Evolutionary conservation across 2,888 invertebrate species (phyloP), one percentile per base, ranked within the genome.

Genomic region (Leptopilina drosophilae): DNA sequence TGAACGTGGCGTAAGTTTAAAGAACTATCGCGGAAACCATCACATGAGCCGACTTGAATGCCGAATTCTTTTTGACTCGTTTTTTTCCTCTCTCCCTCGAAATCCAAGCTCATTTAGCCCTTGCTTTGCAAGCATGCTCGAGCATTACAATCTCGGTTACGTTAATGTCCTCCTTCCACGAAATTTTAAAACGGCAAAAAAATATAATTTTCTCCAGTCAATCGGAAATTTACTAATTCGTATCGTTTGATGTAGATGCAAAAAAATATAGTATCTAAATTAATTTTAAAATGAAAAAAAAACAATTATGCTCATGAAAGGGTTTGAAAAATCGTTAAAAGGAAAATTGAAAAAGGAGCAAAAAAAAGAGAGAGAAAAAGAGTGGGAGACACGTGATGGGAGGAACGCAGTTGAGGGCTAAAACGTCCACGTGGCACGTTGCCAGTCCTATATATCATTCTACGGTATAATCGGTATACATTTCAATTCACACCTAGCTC

Each of bases 381-480:
- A 76, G 67, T 76, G 33, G 64, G 11, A 20, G 73, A 75, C 56
- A 66, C 66, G 78, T 64, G 64, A 77, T 64, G 65, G 33, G 76
- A 67, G 78, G 59, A 40, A 53, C 64, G 53, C 7, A 56, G 46
- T 76, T 40, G 77, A 67, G 75, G 64, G 77, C 53, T 64, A 76
- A 73, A 49, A 77, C 85, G 87, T 86, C 86, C 88, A 82, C 85
- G 86, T 90, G 89, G 90, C 89, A 82, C 85, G 66, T 78, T 86
- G 88, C 90, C 90, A 89, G 84, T 81, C 83, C 81, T 87, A 87
- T 89, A 86, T 85, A 89, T 89, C 89, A 88, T 86, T 85, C 78
- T 84, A 85, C 86, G 89, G 87, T 88, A 88, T 89, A 88, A 90
- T 89, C 88, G 87, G 87, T 87, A 87, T 84, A 85, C 85, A 88